phyloP scores from a whole-genome alignment of 1,140 invertebrate genomes.

The Delia radicum region DNA sequence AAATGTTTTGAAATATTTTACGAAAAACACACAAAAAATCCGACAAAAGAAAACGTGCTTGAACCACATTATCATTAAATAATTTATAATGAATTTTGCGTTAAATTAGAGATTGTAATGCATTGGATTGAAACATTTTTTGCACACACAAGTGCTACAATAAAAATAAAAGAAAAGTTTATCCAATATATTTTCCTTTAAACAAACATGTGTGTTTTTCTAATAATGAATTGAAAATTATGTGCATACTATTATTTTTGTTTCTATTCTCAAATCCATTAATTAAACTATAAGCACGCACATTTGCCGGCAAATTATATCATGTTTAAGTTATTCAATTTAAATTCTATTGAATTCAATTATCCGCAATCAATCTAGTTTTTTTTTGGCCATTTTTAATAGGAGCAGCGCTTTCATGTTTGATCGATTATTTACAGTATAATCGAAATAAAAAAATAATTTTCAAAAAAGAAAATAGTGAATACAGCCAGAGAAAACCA shows the following conservation, averaged over 20 bases:
- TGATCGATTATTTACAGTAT: neutral
- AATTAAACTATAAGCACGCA: neutral
- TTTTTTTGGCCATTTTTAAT: neutral
- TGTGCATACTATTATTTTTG: no score
- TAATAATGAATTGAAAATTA: neutral
- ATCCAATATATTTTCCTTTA: no score
- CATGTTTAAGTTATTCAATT: neutral
- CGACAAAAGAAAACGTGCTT: no score
- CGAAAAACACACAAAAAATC: no score
- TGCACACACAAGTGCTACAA: no score
- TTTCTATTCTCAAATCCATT: neutral
- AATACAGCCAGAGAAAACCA: no score
- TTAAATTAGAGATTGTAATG: no score
- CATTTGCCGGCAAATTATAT: neutral
- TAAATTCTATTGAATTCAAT: neutral
- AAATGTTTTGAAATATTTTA: no score
- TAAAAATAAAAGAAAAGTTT: no score
- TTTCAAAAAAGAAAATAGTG: neutral
- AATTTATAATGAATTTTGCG: no score
- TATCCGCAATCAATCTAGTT: neutral
- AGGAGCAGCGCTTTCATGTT: neutral
- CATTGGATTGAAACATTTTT: no score
- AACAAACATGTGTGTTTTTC: slow-evolving; percentile 29
- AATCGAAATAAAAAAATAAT: neutral
- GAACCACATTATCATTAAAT: no score